Base-by-base conservation (phyloP, 2,888 invertebrate genomes). In the Dendrolimus pini region DNA sequence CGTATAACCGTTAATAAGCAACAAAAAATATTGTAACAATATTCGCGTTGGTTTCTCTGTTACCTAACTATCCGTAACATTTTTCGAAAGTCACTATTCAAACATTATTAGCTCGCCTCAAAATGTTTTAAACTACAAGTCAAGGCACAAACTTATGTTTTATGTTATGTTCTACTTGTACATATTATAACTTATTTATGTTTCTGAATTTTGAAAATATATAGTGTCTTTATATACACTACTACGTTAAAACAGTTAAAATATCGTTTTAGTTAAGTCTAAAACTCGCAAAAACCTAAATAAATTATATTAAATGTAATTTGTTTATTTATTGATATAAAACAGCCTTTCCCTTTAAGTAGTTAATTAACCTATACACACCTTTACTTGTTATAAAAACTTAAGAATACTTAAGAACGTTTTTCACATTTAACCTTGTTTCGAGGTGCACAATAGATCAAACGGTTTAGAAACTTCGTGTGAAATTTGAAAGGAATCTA, bases 21-120 rank as follows among this genome's bases (percentile, higher is more conserved):
- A 54, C 58, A 59, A 72, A 74, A 71, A 66, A 62, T 61, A 63
- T 69, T 80, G 80, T 66, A 70, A 82, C 77, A 82, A 83, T 59
- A 67, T 67, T 68, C 64, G 73, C 66, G 70, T 74, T 72, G 76
- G 80, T 86, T 86, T 83, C 85, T 75, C 80, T 71, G 64, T 88
- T 87, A 85, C 85, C 77, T 80, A 83, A 87, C 74, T 68, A 71
- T 67, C 67, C 70, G 72, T 68, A 70, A 72, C 72, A 68, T 72
- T 69, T 71, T 69, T 65, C 70, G 70, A 75, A 79, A 76, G 61
- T 62, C 60, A 60, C 57, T 68, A 60, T 69, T 68, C 73, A 65
- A 60, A 62, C 62, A 59, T 60, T 62, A 70, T 71, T 69, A 69
- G 65, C 69, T 59, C 61, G 60, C 59, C 64, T 55, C 41, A 12